Conservation (phyloP, 1,140 invertebrate genomes). For the Drosophila lacertosa region DNA sequence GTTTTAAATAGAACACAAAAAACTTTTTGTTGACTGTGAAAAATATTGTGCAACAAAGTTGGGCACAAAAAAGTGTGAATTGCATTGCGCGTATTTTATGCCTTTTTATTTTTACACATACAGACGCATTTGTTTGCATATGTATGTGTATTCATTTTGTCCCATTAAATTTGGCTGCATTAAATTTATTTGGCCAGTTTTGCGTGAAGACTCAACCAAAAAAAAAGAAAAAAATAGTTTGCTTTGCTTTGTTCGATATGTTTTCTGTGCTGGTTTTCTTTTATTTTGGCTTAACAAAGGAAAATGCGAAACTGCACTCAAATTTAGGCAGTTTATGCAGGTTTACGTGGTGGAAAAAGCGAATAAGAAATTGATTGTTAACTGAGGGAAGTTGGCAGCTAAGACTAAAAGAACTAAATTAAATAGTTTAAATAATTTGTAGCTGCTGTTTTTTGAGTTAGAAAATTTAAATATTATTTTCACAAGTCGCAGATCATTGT, state of each 20-base stretch:
- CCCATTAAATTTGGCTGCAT: conserved; percentile 34
- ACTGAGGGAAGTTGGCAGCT: too few species aligned
- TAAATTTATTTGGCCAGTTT: conserved; percentile 33
- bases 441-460: not conserved
- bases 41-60: conserved; percentile 58
- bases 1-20: conserved; percentile 25
- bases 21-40: conserved; percentile 60
- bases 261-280: too few species aligned
- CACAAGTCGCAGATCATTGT: too few species aligned
- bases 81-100: conserved; percentile 30
- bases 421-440: not conserved
- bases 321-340: conserved; percentile 15
- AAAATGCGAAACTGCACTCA: conserved; percentile 23
- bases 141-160: conserved; percentile 15
- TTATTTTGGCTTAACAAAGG: conserved; percentile 13
- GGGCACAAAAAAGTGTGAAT: conserved; percentile 47
- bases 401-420: too few species aligned
- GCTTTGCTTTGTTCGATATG: conserved; percentile 25
- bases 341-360: not conserved
- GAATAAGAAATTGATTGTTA: not conserved
- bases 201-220: conserved; percentile 2
- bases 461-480: too few species aligned
- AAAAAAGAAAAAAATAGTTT: too few species aligned
- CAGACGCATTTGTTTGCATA: too few species aligned
- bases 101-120: conserved; percentile 16